phyloP scores from a whole-genome alignment of 2,888 invertebrate genomes.

The Acrobasis repandana region DNA sequence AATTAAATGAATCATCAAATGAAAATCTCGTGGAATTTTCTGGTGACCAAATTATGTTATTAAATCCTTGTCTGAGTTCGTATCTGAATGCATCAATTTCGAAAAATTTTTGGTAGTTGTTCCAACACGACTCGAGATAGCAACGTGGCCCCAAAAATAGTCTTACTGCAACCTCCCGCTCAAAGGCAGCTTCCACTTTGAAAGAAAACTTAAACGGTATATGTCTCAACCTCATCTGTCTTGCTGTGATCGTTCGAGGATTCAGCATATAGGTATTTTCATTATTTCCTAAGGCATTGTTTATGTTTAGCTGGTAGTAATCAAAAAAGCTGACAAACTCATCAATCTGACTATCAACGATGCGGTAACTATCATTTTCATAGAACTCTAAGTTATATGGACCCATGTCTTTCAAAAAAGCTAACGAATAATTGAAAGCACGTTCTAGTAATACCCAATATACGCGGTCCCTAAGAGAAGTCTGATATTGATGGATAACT shows the following conservation, averaged over 20 bases:
- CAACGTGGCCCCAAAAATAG: conserved; percentile 70
- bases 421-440: conserved; percentile 57
- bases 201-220: conserved; percentile 57
- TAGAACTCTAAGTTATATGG: conserved; percentile 55
- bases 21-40: conserved; percentile 51
- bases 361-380: conserved; percentile 52
- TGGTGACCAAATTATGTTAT: conserved; percentile 57
- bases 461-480: conserved; percentile 64
- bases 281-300: conserved; percentile 45
- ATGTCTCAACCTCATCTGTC: conserved; percentile 64
- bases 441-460: conserved; percentile 64
- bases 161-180: conserved; percentile 52
- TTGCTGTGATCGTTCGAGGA: conserved; percentile 47
- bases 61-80: conserved; percentile 54
- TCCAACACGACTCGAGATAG: conserved; percentile 50
- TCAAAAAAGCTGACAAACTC: conserved; percentile 60
- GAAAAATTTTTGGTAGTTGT: conserved; percentile 54
- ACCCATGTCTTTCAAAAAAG: conserved; percentile 53
- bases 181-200: conserved; percentile 49
- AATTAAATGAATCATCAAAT: conserved; percentile 53
- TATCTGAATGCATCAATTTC: conserved; percentile 59
- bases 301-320: conserved; percentile 57
- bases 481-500: conserved; percentile 66
- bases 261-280: conserved; percentile 36
- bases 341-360: conserved; percentile 51